Evolutionary conservation across 2,113 vertebrate genomes (phyloP), one percentile per base, ranked within the genome.

Genomic region (Lipotes vexillifer): DNA sequence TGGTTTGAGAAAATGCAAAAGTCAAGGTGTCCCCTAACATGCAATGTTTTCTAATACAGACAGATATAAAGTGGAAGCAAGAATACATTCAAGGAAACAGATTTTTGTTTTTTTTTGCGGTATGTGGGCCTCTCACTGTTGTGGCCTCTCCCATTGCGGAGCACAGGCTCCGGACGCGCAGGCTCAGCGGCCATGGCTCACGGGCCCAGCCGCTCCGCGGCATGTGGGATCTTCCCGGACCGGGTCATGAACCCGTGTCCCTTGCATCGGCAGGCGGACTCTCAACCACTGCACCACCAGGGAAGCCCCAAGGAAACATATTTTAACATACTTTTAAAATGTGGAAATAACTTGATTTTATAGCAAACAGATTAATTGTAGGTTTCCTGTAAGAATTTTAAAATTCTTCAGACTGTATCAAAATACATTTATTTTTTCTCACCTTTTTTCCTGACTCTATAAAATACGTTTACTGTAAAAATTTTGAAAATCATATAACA

Each of bases 261-360:
- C n/a, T n/a, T n/a, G n/a, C n/a, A n/a, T n/a, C n/a, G n/a, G n/a
- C n/a, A n/a, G n/a, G n/a, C n/a, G n/a, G n/a, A n/a, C n/a, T n/a
- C n/a, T n/a, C n/a, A n/a, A n/a, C n/a, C n/a, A n/a, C n/a, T 46
- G 46, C 46, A 3, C 46, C 46, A 46, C 11, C 46, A 46, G 46
- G 46, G 46, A 49, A 49, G 46, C 46, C 44, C 46, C 46, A 49
- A 49, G 12, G 46, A 49, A 49, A 49, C 46, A 65, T 18, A 12
- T 92, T 96, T 78, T 49, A 49, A 46, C 52, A n/a, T 52, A 77
- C 46, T n/a, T 77, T 21, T 20, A 66, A 88, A 77, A 71, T 96
- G 80, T 86, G 44, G 52, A 69, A 88, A 93, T 83, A 93, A 86
- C 33, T 86, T 82, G 83, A 94, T 90, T 82, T 97, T 81, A 59